Base-by-base conservation (phyloP, 2,797 vertebrate genomes). In the Tokudaia tokunoshimensis region DNA sequence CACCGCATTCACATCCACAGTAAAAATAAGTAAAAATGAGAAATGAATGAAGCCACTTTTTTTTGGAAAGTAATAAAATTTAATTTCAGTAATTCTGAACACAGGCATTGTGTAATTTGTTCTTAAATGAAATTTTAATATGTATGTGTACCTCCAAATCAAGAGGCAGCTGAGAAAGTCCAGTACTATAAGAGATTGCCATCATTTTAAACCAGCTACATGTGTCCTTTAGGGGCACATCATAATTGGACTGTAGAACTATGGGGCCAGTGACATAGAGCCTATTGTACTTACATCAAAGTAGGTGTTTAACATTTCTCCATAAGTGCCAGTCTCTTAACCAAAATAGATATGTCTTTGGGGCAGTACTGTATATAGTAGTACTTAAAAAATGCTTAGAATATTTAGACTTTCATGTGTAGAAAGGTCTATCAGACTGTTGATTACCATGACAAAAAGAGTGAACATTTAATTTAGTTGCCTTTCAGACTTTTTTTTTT, bases 121-220 rank as follows among this genome's bases (percentile, higher is more conserved):
- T 59, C 37, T 31, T 87, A 37, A 37, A 50, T 91, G 52, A 86
- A 55, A 50, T 94, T 96, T 92, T 95, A 3, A 7, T 37, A 37
- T 83, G n/a, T 82, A 5, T 26, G 41, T n/a, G 41, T 63, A 81
- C 67, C 55, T 93, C 0, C 85, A 63, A 82, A 92, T 37, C 44
- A 88, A 82, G 44, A 76, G 89, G n/a, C 87, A 78, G 6, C 13
- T 91, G 83, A 88, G 96, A 85, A 65, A 96, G 34, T 93, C 20
- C 10, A 37, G 65, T 79, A 37, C 88, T 92, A 2, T 10, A 47
- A 41, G 67, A 65, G 78, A 37, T 92, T 8, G 11, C 37, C 41
- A 83, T 83, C 52, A 34, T 61, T 93, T 65, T 83, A 63, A 82
- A 86, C 20, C 37, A 82, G 11, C 26, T 7, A 44, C 26, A 1